A percentile compares a stretch with the other conserved stretches of the same genome.
Conservation (phyloP, 2,888 invertebrate species). For the Psylliodes chrysocephalus region DNA sequence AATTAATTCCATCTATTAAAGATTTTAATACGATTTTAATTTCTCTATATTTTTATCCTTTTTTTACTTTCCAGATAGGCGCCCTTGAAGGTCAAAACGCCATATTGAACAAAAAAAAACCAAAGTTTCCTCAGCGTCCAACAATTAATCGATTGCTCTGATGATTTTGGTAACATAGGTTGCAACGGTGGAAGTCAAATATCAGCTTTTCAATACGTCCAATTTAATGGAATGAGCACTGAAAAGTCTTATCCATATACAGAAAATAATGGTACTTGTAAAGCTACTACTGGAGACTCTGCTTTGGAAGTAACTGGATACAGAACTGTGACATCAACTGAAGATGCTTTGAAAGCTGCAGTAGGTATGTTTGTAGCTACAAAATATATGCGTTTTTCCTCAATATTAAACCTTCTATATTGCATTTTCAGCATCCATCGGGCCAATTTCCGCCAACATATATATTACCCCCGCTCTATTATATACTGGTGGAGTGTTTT, state of each 20-base stretch:
- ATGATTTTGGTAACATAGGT: not conserved
- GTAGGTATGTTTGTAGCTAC: not conserved
- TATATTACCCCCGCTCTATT: constrained; percentile 30
- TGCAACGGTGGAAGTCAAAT: not conserved
- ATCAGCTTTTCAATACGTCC: not conserved
- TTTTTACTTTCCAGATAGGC: not conserved
- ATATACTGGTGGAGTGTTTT: constrained; percentile 37
- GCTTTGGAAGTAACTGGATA: not conserved
- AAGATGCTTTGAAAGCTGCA: not conserved
- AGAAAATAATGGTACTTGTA: not conserved
- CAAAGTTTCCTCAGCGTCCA: not conserved
- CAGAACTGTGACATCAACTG: not conserved
- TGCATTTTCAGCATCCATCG: constrained; percentile 28
- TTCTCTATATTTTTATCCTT: too few species aligned
- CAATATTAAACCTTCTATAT: too few species aligned
- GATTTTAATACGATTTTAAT: not conserved
- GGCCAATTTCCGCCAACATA: constrained; percentile 40
- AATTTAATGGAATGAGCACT: not conserved
- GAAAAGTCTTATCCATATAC: not conserved
- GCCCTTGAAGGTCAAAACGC: not conserved
- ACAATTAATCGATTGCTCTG: not conserved
- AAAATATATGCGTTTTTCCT: not conserved
- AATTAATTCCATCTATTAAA: not conserved
- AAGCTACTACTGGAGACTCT: not conserved
- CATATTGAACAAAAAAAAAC: not conserved